Evolutionary conservation across 2,797 vertebrate genomes (phyloP), one percentile per base, ranked within the genome.

Genomic region (Periparus ater): DNA sequence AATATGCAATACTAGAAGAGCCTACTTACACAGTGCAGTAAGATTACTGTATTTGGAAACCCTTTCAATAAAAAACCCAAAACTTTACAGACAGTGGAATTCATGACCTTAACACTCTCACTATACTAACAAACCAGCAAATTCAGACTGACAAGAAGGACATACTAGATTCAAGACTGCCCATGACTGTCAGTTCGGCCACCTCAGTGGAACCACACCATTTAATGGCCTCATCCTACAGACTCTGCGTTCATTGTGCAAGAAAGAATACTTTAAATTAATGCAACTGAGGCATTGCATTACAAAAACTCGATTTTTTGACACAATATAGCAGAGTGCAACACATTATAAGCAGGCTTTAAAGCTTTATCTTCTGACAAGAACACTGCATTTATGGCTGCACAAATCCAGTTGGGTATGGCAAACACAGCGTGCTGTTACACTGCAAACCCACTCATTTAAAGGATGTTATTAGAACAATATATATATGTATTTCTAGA

Each of bases 141-240:
- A 67, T 34, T 76, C 57, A 76, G 29, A 32, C 45, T 77, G 19
- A 6, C 21, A 74, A 30, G 17, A 42, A 57, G 34, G 29, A 85
- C 75, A 55, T 3, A 26, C 9, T 26, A 57, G 34, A 42, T 16
- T 51, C 55, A 79, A 70, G 19, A 50, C 16, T 51, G 22, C 12
- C 12, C 27, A 2, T 11, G 48, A 42, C 57, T 19, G 4, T n/a
- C 62, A 73, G 30, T 22, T 88, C 45, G 45, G 54, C 20, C 55
- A 60, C 65, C 44, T 50, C 51, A 61, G 36, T 1, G 3, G 51
- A 38, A 61, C 13, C 1, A 7, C 36, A 54, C 30, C 48, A 58
- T 0, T 0, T 1, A 30, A 30, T 0, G 10, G 5, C 48, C 51
- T 57, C 38, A 60, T 30, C 42, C 50, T 68, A 42, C 29, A 83